phyloP scores from a whole-genome alignment of 2,888 invertebrate species.

The Tineola bisselliella region DNA sequence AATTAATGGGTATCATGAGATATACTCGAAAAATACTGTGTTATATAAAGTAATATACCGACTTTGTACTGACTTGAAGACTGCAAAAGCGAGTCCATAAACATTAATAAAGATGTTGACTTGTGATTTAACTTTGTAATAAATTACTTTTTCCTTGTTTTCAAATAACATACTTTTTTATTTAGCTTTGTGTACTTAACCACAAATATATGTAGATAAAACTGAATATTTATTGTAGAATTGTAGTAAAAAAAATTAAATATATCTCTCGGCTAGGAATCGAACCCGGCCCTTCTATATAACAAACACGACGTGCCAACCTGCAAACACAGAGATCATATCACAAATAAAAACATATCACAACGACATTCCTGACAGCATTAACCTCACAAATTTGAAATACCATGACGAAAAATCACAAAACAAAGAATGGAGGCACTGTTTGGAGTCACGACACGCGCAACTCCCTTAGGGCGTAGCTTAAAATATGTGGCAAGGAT shows the following conservation, averaged over 20 bases:
- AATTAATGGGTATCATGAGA: background rate
- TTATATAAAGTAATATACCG: background rate
- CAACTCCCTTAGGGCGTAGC: slow-evolving; percentile 1
- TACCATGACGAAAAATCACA: slow-evolving; percentile 4
- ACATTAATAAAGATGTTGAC: slow-evolving; percentile 16
- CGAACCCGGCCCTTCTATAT: too few relatives aligned
- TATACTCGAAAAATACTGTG: background rate
- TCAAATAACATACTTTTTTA: slow-evolving; percentile 8
- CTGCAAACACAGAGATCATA: too few relatives aligned
- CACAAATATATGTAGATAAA: too few relatives aligned
- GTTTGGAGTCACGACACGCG: slow-evolving; percentile 9
- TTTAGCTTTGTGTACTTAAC: background rate
- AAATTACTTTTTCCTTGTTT: slow-evolving; percentile 17
- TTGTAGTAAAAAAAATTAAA: too few relatives aligned
- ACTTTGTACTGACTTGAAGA: background rate
- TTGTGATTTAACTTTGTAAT: slow-evolving; percentile 18
- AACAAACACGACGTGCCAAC: too few relatives aligned
- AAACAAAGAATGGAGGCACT: slow-evolving; percentile 8
- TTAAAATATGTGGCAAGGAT: slow-evolving; percentile 15
- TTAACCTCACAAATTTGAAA: background rate
- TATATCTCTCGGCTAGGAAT: too few relatives aligned
- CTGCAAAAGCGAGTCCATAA: slow-evolving; percentile 12
- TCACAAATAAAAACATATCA: background rate
- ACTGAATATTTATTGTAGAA: too few relatives aligned
- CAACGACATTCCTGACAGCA: background rate